phyloP scores from a whole-genome alignment of 2,113 vertebrate genomes.

The Phylloscopus whistleri region DNA sequence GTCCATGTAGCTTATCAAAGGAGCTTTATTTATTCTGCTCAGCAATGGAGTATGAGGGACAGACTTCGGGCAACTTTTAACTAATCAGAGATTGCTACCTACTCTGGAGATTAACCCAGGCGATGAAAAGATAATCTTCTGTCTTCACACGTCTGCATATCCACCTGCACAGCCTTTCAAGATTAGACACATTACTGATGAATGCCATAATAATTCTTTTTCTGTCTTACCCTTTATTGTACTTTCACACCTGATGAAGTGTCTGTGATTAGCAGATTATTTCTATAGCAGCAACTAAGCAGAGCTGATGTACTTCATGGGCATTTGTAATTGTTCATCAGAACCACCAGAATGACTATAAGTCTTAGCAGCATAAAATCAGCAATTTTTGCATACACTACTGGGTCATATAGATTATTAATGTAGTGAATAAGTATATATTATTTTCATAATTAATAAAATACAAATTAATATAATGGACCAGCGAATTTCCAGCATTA shows the following conservation, averaged over 20 bases:
- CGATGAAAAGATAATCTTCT: constrained; percentile 55
- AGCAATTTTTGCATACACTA: neutral
- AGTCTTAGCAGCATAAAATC: neutral
- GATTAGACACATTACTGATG: constrained; percentile 57
- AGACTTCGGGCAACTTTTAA: constrained; percentile 15
- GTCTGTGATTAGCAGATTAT: constrained; percentile 13
- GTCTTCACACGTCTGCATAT: constrained; percentile 58
- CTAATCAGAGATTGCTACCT: constrained; percentile 41
- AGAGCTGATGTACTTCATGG: constrained; percentile 16
- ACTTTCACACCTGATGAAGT: constrained; percentile 48
- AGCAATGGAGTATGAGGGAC: neutral
- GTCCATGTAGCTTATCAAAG: neutral
- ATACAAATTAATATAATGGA: neutral
- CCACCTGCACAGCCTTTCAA: constrained; percentile 56
- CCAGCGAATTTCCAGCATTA: neutral
- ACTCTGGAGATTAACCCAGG: constrained; percentile 60
- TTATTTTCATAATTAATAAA: neutral
- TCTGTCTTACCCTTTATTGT: constrained; percentile 18
- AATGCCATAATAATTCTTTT: constrained; percentile 57
- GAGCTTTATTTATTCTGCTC: constrained; percentile 8
- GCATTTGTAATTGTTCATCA: constrained; percentile 32
- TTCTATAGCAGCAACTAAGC: neutral
- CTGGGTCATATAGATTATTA: neutral
- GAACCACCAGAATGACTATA: neutral
- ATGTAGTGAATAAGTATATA: neutral